Conservation (phyloP, 2,888 invertebrate species). For the Crepidodera aurea region DNA sequence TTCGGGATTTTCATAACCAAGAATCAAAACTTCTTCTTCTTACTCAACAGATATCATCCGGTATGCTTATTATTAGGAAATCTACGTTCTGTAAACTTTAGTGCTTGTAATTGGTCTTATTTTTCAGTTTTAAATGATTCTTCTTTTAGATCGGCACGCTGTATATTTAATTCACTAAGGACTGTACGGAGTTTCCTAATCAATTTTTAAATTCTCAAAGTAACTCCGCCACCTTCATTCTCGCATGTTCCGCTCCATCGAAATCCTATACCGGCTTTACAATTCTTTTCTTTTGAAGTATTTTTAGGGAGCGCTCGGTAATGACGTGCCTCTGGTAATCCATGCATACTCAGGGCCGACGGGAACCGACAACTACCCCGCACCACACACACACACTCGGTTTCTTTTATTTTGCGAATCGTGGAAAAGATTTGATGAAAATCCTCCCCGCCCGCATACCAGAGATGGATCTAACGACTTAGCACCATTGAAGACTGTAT, state of each 20-base stretch:
- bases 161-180: neutral
- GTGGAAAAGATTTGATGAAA: constrained; percentile 49
- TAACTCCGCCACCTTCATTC: constrained; percentile 24
- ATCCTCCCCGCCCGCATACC: constrained; percentile 35
- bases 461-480: constrained; percentile 1
- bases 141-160: too few species aligned
- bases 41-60: too few species aligned
- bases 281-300: constrained; percentile 57
- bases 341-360: constrained; percentile 57
- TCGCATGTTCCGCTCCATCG: constrained; percentile 35
- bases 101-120: too few species aligned
- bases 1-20: too few species aligned
- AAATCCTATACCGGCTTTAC: constrained; percentile 42
- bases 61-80: too few species aligned
- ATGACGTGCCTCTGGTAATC: constrained; percentile 60
- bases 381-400: constrained; percentile 47
- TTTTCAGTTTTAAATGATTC: too few species aligned
- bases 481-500: too few species aligned
- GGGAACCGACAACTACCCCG: constrained; percentile 46
- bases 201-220: constrained; percentile 17
- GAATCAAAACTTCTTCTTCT: too few species aligned
- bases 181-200: neutral
- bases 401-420: constrained; percentile 48
- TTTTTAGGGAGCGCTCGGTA: constrained; percentile 56
- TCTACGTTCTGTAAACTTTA: too few species aligned